Percentiles rank a stretch among this genome's conserved stretches.
phyloP scores from a whole-genome alignment of 2,113 vertebrate species.

The Salvator merianae region DNA sequence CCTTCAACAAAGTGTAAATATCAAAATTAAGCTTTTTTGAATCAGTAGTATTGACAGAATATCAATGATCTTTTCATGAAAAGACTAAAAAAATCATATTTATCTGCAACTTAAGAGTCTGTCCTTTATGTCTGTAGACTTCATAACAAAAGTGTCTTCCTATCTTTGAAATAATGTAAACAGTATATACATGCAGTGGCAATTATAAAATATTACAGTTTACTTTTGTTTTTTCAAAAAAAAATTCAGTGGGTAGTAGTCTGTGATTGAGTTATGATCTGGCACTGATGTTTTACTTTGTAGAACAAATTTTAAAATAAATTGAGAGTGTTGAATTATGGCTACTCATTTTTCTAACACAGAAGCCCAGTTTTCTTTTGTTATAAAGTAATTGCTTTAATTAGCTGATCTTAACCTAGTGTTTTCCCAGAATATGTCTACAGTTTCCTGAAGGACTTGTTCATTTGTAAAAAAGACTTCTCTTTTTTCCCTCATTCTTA shows the following conservation, averaged over 20 bases:
- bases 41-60: not conserved
- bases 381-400: not conserved
- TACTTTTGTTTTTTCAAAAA: not conserved
- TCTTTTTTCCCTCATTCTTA: too few relatives aligned
- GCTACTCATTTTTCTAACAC: not conserved
- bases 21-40: not conserved
- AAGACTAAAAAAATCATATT: not conserved
- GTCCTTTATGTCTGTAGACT: not conserved
- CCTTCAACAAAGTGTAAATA: not conserved
- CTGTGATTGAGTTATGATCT: conserved; percentile 4
- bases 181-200: not conserved
- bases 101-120: not conserved
- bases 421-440: too few relatives aligned
- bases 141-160: not conserved
- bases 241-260: conserved; percentile 1
- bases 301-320: not conserved
- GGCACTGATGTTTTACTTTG: conserved; percentile 7
- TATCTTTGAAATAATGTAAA: too few relatives aligned
- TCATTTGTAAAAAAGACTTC: too few relatives aligned
- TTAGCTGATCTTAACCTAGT: too few relatives aligned
- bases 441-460: too few relatives aligned
- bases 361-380: conserved; percentile 16
- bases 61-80: not conserved
- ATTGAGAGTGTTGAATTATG: not conserved
- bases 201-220: not conserved